phyloP scores from a whole-genome alignment of 1,140 invertebrate species.

The Artemia franciscana region DNA sequence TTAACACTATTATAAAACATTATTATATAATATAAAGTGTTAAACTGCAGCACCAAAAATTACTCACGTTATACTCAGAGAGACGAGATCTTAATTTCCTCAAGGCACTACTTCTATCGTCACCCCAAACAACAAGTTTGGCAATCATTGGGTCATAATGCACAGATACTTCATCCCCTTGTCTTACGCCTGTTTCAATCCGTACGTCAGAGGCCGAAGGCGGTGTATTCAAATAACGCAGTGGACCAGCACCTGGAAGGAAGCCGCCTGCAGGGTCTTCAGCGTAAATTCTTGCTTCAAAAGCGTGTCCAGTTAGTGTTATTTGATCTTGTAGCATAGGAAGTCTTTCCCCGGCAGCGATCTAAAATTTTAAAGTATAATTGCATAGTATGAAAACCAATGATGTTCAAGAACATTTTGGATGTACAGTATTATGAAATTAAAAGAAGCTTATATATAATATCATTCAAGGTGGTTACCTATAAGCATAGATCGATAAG shows the following conservation, averaged over 20 bases:
- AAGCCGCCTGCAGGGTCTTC: slow-evolving; percentile 67
- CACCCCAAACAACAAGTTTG: slow-evolving; percentile 85
- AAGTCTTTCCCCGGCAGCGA: slow-evolving; percentile 60
- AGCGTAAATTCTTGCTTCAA: slow-evolving; percentile 88
- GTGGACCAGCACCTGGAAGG: slow-evolving; percentile 57
- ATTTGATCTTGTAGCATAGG: slow-evolving; percentile 58
- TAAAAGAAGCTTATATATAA: too few species aligned
- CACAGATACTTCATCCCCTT: slow-evolving; percentile 67
- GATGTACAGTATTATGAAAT: too few species aligned
- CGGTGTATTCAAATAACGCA: slow-evolving; percentile 45
- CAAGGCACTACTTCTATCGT: slow-evolving; percentile 56
- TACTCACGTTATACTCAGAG: slow-evolving; percentile 54
- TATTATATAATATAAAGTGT: neutral
- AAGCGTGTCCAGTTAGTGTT: slow-evolving; percentile 49
- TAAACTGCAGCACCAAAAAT: neutral
- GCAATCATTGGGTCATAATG: slow-evolving; percentile 99
- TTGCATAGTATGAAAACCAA: too few species aligned
- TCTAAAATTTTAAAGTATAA: too few species aligned
- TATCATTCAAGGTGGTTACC: too few species aligned
- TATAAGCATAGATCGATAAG: too few species aligned
- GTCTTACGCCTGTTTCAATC: slow-evolving; percentile 40
- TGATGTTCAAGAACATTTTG: too few species aligned
- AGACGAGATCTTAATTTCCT: slow-evolving; percentile 48
- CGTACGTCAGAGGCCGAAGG: slow-evolving; percentile 30
- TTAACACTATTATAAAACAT: too few species aligned